Conservation (phyloP, 1,140 invertebrate genomes). For the Drosophila carrolli region DNA sequence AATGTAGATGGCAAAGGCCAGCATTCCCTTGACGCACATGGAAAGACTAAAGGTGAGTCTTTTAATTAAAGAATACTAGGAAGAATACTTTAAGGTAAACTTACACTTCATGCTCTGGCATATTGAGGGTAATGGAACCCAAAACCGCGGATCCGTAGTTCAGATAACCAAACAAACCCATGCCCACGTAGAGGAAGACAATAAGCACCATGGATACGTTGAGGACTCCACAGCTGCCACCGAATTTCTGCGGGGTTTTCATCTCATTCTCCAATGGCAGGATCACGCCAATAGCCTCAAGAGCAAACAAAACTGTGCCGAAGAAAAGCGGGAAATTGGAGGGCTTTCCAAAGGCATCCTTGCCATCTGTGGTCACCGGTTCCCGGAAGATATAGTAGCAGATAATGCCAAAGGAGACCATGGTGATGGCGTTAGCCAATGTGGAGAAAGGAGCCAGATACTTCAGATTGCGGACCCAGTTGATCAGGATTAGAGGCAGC, state of each 20-base stretch:
- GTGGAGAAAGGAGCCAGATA: conserved; percentile 90
- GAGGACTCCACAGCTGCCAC: conserved; percentile 88
- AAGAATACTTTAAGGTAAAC: conserved; percentile 24
- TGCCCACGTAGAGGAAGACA: conserved; percentile 88
- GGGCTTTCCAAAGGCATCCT: conserved; percentile 85
- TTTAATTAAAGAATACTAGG: conserved; percentile 41
- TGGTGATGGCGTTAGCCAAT: conserved; percentile 89
- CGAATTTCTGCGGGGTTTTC: conserved; percentile 90
- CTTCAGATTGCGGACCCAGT: conserved; percentile 90
- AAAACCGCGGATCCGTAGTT: conserved; percentile 87
- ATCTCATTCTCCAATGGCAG: conserved; percentile 93
- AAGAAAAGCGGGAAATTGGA: conserved; percentile 88
- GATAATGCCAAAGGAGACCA: conserved; percentile 88
- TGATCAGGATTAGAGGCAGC: conserved; percentile 89
- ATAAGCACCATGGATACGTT: conserved; percentile 91
- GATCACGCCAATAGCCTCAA: conserved; percentile 92
- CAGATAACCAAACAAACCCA: conserved; percentile 92
- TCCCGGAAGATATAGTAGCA: conserved; percentile 89
- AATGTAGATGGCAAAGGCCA: conserved; percentile 92
- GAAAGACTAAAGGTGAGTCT: conserved; percentile 86
- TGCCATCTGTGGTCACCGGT: conserved; percentile 85
- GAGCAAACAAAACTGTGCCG: conserved; percentile 91
- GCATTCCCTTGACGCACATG: conserved; percentile 89
- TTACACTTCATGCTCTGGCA: conserved; percentile 86
- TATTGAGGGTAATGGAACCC: conserved; percentile 89